Evolutionary conservation across 1,140 invertebrate genomes (phyloP).

Genomic region (Diorhabda sublineata): DNA sequence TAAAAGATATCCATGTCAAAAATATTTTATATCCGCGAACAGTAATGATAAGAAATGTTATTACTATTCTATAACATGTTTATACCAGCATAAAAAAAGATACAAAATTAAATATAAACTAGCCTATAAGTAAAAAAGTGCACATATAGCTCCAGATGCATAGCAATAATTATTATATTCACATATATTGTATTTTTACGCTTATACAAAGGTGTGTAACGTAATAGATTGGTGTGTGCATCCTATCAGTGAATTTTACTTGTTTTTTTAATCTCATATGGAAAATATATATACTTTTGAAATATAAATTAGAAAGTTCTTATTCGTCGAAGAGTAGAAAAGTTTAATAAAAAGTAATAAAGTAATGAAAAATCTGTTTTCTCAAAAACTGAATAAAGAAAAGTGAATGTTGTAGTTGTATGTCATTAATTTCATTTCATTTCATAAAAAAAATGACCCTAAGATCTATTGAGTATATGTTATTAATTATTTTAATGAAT

Average conservation of each 20-base stretch:
- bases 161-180: slow-evolving; percentile 3
- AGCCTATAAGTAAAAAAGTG: slow-evolving; percentile 2
- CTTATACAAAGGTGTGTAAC: slow-evolving; percentile 8
- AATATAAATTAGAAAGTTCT: neutral
- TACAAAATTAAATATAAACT: neutral
- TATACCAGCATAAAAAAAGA: neutral
- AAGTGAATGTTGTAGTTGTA: too few relatives aligned
- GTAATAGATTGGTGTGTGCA: slow-evolving; percentile 14
- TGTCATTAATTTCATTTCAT: too few relatives aligned
- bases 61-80: too few relatives aligned
- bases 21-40: too few relatives aligned
- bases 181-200: slow-evolving; percentile 8
- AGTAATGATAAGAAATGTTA: slow-evolving; percentile 2
- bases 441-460: too few relatives aligned
- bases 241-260: slow-evolving; percentile 14
- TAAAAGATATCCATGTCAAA: too few relatives aligned
- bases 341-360: too few relatives aligned
- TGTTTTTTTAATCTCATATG: slow-evolving; percentile 11
- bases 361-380: too few relatives aligned
- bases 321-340: neutral
- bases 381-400: too few relatives aligned
- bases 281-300: slow-evolving; percentile 16
- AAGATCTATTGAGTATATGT: too few relatives aligned
- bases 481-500: too few relatives aligned
- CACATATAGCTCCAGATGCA: slow-evolving; percentile 7